Evolutionary conservation across 1,140 invertebrate species (phyloP), one percentile per base, ranked within the genome.

Genomic region (Brachionus rotundiformis): DNA sequence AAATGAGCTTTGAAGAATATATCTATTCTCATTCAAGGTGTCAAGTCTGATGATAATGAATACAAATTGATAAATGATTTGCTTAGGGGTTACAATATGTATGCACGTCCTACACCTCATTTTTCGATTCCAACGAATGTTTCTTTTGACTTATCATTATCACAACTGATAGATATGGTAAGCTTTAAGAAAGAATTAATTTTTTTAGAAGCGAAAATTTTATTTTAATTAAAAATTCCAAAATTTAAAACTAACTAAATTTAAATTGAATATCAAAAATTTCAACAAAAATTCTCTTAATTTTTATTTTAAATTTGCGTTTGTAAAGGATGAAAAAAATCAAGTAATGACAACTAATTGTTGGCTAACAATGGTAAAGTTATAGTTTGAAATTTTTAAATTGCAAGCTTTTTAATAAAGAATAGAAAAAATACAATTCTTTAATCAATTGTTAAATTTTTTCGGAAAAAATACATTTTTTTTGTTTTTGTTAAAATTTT

Each of bases 81-180:
- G 1, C 27, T 79, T 13, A 39, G 23, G 8, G 27, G 54, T 11
- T 79, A 79, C 23, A 79, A 79, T 79, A 54, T 79, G 23, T 79
- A 23, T 63, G 76, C 76, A 3, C 44, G 76, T 4, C 76, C 76
- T 1, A 27, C 76, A 10, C 44, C 47, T 19, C 29, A 79, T 23
- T 63, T 36, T 79, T 39, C 47, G n/a, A 23, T 79, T 10, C 76
- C 63, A 33, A 73, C 65, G 0, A 90, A 91, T 25, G 92, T 94
- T 82, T 91, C 91, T 68, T 94, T 94, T 84, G 92, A 92, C 33
- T 90, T 94, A 1, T 93, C 93, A 0, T 89, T 94, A 76, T 93
- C 93, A 87, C 92, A 93, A 84, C 92, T 93, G 73, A 93, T 93
- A 83, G 89, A 89, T 81, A 92, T 93, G 84, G 92, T 93, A 89